A percentile compares a stretch with the other conserved stretches of the same genome.
These are phyloP conservation scores for Nycticebus coucang DNA, from an alignment of 2,113 vertebrate genomes.

Conservation along the genomic window DNA sequence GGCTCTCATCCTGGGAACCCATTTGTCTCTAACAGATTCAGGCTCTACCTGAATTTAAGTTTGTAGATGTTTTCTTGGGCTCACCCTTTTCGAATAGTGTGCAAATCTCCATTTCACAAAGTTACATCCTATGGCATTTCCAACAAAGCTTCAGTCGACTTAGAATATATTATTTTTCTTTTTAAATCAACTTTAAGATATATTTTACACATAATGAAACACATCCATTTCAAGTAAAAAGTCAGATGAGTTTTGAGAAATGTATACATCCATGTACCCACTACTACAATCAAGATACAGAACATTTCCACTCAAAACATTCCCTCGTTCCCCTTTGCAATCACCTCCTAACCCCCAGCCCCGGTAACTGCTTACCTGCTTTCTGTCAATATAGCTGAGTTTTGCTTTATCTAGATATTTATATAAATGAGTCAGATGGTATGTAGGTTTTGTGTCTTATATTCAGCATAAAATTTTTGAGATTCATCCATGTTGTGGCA, in stretches of 20 bases:
- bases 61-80: neutral
- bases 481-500: neutral
- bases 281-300: neutral
- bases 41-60: neutral
- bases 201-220: neutral
- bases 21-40: neutral
- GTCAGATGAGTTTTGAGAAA: neutral
- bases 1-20: neutral
- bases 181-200: neutral
- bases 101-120: neutral
- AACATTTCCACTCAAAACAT: neutral
- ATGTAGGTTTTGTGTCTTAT: neutral
- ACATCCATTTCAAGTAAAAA: neutral
- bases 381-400: neutral
- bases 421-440: neutral
- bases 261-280: neutral
- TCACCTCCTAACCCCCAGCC: too few species aligned
- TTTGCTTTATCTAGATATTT: neutral
- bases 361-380: neutral
- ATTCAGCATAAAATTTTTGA: neutral
- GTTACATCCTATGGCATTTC: neutral
- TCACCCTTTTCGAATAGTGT: neutral
- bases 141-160: neutral
- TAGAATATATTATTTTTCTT: neutral
- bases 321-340: neutral